Evolutionary conservation across 1,140 invertebrate species (phyloP), one percentile per base, ranked within the genome.

Genomic region (Eupristina koningsbergeri): DNA sequence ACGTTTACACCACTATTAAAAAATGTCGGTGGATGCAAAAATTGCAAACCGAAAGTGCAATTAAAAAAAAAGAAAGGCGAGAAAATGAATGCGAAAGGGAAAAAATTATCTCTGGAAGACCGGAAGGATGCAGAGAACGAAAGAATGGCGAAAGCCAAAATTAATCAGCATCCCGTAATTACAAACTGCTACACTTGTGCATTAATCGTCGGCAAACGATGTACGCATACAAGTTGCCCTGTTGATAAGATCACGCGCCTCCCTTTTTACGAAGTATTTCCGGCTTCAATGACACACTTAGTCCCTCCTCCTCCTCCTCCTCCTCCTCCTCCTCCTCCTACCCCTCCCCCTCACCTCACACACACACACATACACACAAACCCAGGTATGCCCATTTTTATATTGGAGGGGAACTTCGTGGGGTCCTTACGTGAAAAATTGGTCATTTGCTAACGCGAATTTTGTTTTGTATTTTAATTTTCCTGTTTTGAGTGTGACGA

Each of bases 131-230:
- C 69, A 73, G 41, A 50, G 78, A 69, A 36, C 13, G 58, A 53
- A 69, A 81, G 26, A 53, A 73, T 58, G 64, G 63, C 39, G 41
- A 73, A 31, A 41, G 47, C 19, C 34, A 17, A 76, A 76, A 82
- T 82, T 74, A 82, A 82, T 82, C 36, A 76, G 58, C 3, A 29
- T 81, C 31, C 69, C 80, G 69, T 76, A 82, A 82, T 82, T 82
- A 82, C 29, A 29, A 22, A 67, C 39, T 41, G n/a, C 36, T 29
- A n/a, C 34, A 29, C 77, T 29, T 1, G 47, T 67, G 36, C 41
- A 67, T 45, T 47, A 67, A 45, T 67, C 61, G 77, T 41, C 15
- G 13, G n/a, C 41, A 39, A 41, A 31, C 39, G 58, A 29, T 7
- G 8, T 63, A 31, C 29, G 13, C 39, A 39, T 67, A 64, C 6